phyloP scores from a whole-genome alignment of 2,797 vertebrate species.

The Premnoplex brunnescens region DNA sequence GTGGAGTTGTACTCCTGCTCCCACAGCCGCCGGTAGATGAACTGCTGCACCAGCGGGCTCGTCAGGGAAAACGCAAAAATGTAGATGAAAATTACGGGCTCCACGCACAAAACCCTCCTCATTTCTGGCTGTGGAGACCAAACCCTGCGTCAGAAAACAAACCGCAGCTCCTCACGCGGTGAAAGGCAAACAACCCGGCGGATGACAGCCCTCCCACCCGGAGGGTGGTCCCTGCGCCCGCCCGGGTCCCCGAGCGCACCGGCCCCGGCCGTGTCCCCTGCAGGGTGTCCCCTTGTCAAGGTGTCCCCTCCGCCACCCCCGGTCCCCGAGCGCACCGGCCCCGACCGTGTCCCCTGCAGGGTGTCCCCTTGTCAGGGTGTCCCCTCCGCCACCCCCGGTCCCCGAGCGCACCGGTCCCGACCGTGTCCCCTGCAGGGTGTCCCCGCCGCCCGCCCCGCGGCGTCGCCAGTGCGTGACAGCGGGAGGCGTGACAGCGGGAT shows the following conservation, averaged over 20 bases:
- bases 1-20: slow-evolving; percentile 82
- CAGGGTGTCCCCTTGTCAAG: not conserved
- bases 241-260: not conserved
- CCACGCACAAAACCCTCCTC: slow-evolving; percentile 84
- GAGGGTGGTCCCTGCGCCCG: too few relatives aligned
- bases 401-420: too few relatives aligned
- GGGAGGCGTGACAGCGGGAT: not conserved
- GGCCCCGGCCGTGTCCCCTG: too few relatives aligned
- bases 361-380: not conserved
- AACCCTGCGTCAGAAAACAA: not conserved
- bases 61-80: slow-evolving; percentile 81
- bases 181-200: too few relatives aligned
- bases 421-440: not conserved
- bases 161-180: fast-evolving
- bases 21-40: slow-evolving; percentile 90
- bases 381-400: too few relatives aligned
- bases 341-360: too few relatives aligned
- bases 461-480: not conserved
- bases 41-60: slow-evolving; percentile 85
- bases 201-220: not conserved
- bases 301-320: too few relatives aligned
- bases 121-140: slow-evolving; percentile 64
- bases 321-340: too few relatives aligned
- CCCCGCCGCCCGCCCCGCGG: not conserved
- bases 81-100: slow-evolving; percentile 88